These are phyloP conservation scores for Aeoliscus strigatus DNA, from an alignment of 2,797 vertebrate genomes.

Conservation along the genomic window DNA sequence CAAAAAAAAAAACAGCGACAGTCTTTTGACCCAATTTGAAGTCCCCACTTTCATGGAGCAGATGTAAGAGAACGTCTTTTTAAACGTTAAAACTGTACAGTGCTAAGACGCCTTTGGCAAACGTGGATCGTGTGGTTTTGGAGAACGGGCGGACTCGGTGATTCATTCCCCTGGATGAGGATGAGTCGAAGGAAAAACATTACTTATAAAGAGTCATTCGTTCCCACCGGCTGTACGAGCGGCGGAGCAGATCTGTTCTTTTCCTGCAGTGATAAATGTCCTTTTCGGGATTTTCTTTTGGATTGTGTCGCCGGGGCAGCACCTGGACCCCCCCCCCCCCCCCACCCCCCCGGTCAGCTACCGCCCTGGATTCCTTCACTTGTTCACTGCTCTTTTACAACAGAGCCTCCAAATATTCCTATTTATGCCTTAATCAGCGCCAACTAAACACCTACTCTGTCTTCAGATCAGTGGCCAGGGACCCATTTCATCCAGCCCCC, in stretches of 20 bases:
- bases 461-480: conserved; percentile 71
- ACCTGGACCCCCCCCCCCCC: conserved; percentile 22
- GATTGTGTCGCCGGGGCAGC: no score
- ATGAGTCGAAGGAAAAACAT: conserved; percentile 19
- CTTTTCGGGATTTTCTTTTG: conserved; percentile 55
- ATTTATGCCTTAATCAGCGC: conserved; percentile 68
- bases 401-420: conserved; percentile 61
- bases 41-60: conserved; percentile 26
- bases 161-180: conserved; percentile 40
- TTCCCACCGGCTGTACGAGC: conserved; percentile 48
- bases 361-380: no score
- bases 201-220: conserved; percentile 51
- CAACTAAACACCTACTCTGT: conserved; percentile 68
- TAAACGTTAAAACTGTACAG: conserved; percentile 33
- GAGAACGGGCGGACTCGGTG: conserved; percentile 40
- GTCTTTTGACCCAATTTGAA: conserved; percentile 59
- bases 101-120: conserved; percentile 29
- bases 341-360: no score
- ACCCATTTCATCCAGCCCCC: conserved; percentile 62
- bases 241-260: conserved; percentile 53
- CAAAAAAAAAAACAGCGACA: conserved; percentile 24
- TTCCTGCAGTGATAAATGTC: conserved; percentile 59
- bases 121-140: conserved; percentile 25
- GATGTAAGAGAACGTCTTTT: conserved; percentile 44
- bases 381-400: conserved; percentile 70